Percentiles rank a stretch among this genome's conserved stretches.
Evolutionary conservation across 2,797 vertebrate genomes (phyloP).

Genomic region (Lacerta bilineata): DNA sequence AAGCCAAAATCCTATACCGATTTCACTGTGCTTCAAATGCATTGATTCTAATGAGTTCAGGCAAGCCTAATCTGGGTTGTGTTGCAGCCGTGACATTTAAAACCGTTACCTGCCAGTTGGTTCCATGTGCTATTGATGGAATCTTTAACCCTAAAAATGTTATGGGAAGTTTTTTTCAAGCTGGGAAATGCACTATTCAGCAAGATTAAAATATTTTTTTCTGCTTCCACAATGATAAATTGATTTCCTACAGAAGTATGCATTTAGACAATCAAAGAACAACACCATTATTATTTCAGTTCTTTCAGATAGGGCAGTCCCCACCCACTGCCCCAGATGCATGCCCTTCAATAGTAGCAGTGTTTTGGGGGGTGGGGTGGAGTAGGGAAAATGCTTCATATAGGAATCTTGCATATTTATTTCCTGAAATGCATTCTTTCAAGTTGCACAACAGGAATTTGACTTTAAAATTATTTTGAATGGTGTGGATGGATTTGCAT

Average conservation of each 20-base stretch:
- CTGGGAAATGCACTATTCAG: neutral
- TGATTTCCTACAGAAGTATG: conserved; percentile 1
- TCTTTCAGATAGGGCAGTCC: neutral
- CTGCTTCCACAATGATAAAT: neutral
- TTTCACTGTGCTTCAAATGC: neutral
- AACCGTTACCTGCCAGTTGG: neutral
- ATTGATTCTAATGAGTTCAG: neutral
- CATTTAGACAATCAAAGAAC: conserved; percentile 18
- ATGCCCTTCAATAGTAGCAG: neutral
- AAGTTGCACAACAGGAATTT: neutral
- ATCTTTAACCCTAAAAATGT: neutral
- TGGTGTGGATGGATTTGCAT: neutral
- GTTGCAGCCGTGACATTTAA: neutral
- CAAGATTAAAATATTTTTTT: neutral
- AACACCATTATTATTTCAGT: neutral
- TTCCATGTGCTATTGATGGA: neutral
- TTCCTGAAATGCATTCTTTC: neutral
- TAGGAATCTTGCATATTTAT: conserved; percentile 10
- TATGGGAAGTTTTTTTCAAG: conserved; percentile 14
- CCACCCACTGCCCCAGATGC: neutral
- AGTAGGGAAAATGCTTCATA: neutral
- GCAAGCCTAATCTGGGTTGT: neutral
- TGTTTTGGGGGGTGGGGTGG: neutral
- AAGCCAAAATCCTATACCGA: neutral
- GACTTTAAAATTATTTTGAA: conserved; percentile 15